These are phyloP conservation scores for Exaiptasia diaphana DNA, from an alignment of 64 coral and sea anemone species.

Conservation along the genomic window DNA sequence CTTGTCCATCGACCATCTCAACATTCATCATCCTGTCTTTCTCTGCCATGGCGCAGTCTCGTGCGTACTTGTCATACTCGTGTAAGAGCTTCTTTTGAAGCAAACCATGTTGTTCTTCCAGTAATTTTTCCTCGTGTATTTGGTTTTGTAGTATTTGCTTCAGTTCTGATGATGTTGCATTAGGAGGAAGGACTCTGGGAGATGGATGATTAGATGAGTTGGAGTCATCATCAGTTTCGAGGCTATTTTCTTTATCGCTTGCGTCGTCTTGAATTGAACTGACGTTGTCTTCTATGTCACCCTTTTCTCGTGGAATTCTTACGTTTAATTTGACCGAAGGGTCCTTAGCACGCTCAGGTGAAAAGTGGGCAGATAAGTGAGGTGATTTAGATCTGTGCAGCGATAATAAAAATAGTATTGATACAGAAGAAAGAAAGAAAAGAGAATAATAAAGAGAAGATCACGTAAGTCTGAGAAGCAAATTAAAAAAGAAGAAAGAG, in stretches of 20 bases:
- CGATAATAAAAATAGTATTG: not conserved
- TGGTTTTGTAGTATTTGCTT: conserved; percentile 65
- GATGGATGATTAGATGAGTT: not conserved
- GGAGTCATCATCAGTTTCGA: not conserved
- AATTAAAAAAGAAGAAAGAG: too few species aligned
- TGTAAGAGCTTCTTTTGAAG: conserved; percentile 67
- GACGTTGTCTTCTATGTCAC: not conserved
- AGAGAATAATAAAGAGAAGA: not conserved
- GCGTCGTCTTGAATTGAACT: not conserved
- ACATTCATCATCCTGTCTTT: conserved; percentile 44
- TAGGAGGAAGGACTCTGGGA: not conserved
- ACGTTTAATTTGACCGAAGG: conserved; percentile 33
- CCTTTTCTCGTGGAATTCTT: conserved; percentile 7
- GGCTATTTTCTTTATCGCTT: not conserved
- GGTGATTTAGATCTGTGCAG: conserved; percentile 24
- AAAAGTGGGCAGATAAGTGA: conserved; percentile 53
- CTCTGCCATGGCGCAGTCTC: conserved; percentile 22
- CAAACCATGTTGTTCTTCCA: conserved; percentile 75
- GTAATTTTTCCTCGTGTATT: conserved; percentile 51
- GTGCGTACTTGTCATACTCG: conserved; percentile 66
- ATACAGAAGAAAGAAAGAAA: not conserved
- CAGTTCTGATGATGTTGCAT: conserved; percentile 19
- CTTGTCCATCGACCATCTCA: conserved; percentile 57
- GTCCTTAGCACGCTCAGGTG: conserved; percentile 45
- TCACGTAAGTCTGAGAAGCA: too few species aligned